Base-by-base conservation (phyloP, 1,140 invertebrate species). In the Brachionus rotundiformis region DNA sequence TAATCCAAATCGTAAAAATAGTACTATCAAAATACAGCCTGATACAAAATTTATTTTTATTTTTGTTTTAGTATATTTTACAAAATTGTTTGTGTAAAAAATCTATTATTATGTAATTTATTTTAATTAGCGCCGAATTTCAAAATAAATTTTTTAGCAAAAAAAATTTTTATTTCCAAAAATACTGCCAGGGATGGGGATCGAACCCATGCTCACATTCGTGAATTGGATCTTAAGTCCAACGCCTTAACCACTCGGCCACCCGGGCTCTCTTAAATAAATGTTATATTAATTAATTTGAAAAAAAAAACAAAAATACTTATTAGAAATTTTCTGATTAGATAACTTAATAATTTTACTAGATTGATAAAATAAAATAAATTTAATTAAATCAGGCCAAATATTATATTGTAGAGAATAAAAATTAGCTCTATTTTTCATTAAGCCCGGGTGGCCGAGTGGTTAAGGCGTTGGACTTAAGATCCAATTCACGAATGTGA, bases 191-290 rank as follows among this genome's bases (percentile, higher is more conserved):
- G 61, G 61, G 61, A 63, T 63, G 61, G 61, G 61, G 61, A 63
- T 63, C 61, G 61, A 63, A 63, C 61, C 61, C 61, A 63, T 63
- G 61, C 61, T 36, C 31, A 68, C 31, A 68, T 33, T 33, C 31
- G 27, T 68, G 63, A 36, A 68, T 68, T 68, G 63, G 31, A 68
- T 68, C 31, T 68, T 68, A 68, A 68, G 63, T 68, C 63, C 63
- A 68, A 68, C 63, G 63, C 31, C 63, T 68, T 68, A 68, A 68
- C 63, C 63, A 68, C 63, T 68, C 63, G 63, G 31, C 63, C 63
- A 36, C 63, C 63, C 63, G 13, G 63, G 63, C 31, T 63, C 23
- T 19, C 5, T 54, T 1, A 8, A 23, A 54, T 7, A 1, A 31
- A 29, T 63, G 8, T 25, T 61, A 8, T 61, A 61, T 59, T 49